phyloP scores from a whole-genome alignment of 2,888 invertebrate species.

The Lucinisca nassula region DNA sequence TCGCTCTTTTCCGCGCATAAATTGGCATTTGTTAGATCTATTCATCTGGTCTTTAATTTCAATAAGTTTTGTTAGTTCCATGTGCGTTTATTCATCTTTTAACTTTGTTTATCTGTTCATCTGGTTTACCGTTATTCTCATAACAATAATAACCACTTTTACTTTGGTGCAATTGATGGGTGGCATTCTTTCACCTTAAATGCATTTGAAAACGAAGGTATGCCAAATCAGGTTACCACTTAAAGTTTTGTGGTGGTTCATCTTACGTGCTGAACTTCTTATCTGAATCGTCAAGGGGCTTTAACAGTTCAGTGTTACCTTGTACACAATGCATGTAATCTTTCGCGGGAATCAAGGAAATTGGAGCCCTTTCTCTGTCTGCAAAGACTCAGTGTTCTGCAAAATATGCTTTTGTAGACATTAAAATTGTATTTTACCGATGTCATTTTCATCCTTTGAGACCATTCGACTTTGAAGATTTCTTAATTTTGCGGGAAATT shows the following conservation, averaged over 20 bases:
- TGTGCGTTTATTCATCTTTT: background rate
- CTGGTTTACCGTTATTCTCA: background rate
- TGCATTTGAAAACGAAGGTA: background rate
- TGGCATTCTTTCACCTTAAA: background rate
- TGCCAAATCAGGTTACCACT: conserved; percentile 3
- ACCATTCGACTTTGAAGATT: conserved; percentile 4
- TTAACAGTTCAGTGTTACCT: background rate
- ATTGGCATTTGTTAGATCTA: background rate
- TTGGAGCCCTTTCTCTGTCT: background rate
- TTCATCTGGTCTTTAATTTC: background rate
- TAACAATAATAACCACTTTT: conserved; percentile 3
- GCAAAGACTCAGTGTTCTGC: conserved; percentile 7
- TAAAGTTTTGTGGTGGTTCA: background rate
- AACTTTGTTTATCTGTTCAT: background rate
- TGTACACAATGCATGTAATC: background rate
- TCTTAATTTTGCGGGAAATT: conserved; percentile 15
- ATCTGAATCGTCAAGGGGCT: background rate
- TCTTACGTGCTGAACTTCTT: background rate
- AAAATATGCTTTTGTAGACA: conserved; percentile 8
- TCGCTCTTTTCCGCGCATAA: background rate
- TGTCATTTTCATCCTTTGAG: conserved; percentile 2
- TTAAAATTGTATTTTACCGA: background rate
- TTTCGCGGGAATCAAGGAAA: conserved; percentile 8
- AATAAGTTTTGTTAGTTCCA: background rate
- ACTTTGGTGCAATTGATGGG: background rate